These are phyloP conservation scores for Rapana venosa DNA, from an alignment of 2,888 invertebrate genomes.

Conservation along the genomic window DNA sequence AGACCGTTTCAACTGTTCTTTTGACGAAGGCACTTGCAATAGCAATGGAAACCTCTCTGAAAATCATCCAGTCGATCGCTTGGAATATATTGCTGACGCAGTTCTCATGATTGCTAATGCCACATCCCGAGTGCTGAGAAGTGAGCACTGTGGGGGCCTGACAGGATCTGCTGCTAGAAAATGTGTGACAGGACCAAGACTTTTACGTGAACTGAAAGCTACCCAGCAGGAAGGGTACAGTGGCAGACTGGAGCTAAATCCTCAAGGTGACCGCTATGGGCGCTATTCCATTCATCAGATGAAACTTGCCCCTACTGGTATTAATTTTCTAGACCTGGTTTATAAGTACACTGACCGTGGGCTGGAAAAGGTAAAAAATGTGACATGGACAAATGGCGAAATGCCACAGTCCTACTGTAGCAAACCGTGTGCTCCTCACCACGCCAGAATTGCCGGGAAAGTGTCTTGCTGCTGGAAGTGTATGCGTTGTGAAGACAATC, in stretches of 20 bases:
- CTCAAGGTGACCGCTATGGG: conserved; percentile 34
- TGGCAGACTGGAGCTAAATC: conserved; percentile 40
- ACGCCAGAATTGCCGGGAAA: conserved; percentile 32
- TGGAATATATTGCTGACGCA: conserved; percentile 31
- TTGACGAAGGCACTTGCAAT: no score
- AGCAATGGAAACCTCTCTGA: no score
- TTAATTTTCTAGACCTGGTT: not conserved
- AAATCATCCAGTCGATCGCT: no score
- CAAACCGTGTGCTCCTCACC: conserved; percentile 23
- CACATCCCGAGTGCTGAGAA: conserved; percentile 30
- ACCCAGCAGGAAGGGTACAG: conserved; percentile 34
- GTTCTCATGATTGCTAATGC: conserved; percentile 46
- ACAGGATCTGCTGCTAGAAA: conserved; percentile 39
- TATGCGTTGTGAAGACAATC: conserved; percentile 54
- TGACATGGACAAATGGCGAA: conserved; percentile 15
- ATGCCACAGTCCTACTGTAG: conserved; percentile 36
- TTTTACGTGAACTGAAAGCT: conserved; percentile 44
- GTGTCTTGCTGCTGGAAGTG: conserved; percentile 57
- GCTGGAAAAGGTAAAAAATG: not conserved
- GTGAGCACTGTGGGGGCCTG: conserved; percentile 20
- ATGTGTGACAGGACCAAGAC: conserved; percentile 38
- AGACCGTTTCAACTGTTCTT: no score
- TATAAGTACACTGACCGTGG: not conserved
- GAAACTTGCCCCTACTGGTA: not conserved
- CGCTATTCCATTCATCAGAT: conserved; percentile 43